These are phyloP conservation scores for Paracyclopina nana DNA, from an alignment of 1,140 invertebrate species.

Conservation along the genomic window DNA sequence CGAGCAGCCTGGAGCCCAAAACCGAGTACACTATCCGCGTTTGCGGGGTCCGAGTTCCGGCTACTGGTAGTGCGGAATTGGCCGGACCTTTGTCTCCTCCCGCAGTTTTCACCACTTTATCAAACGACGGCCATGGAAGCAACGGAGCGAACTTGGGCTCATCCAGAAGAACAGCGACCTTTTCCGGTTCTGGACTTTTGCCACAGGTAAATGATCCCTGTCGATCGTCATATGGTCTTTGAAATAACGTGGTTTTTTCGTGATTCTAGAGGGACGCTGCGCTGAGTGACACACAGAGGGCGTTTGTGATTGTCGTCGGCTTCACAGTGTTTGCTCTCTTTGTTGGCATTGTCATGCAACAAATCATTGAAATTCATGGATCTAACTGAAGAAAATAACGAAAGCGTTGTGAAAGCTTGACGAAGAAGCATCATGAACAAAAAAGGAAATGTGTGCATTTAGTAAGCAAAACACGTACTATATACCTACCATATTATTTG, in stretches of 20 bases:
- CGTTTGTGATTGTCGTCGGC: constrained; percentile 36
- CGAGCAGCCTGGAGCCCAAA: constrained; percentile 1
- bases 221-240: background rate
- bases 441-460: too few relatives aligned
- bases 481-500: too few relatives aligned
- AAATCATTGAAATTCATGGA: too few relatives aligned
- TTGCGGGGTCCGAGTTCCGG: background rate
- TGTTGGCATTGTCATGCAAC: constrained; percentile 37
- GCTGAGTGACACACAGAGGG: constrained; percentile 38
- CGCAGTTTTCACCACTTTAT: constrained; percentile 8
- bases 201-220: background rate
- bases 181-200: background rate
- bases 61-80: background rate
- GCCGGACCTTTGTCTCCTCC: background rate
- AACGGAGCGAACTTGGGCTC: background rate
- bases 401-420: too few relatives aligned
- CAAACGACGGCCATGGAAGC: background rate
- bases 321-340: constrained; percentile 40
- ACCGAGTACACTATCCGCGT: constrained; percentile 14
- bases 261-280: background rate
- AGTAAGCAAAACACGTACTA: too few relatives aligned
- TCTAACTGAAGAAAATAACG: too few relatives aligned
- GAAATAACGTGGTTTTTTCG: background rate
- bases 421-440: too few relatives aligned
- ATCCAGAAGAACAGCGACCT: background rate